Base-by-base conservation (phyloP, 2,113 vertebrate genomes). In the Neomonachus schauinslandi region DNA sequence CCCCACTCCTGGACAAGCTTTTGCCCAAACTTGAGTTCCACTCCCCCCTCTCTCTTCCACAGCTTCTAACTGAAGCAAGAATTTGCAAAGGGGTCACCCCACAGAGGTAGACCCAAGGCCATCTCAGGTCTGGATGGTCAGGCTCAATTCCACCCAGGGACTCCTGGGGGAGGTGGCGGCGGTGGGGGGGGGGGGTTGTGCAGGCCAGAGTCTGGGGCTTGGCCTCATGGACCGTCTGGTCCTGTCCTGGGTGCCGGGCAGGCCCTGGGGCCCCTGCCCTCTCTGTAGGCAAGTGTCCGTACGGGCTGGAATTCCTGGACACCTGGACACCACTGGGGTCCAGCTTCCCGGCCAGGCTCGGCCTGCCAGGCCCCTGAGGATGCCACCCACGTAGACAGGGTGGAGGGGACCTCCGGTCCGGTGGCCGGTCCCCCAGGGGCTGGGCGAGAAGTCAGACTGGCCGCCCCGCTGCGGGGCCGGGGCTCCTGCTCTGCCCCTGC, bases 1-100 rank as follows among this genome's bases (percentile, higher is more conserved):
- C 49, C 39, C 9, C 22, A 18, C 74, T 91, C 9, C 83, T 51
- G 39, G 59, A n/a, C 31, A 39, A 36, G 79, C 33, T 93, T 89
- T 91, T 82, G 49, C 82, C 63, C 67, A 92, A 94, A 97, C 96
- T 95, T 91, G 82, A 4, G 26, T 1, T 65, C 89, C 49, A 18
- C 21, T 0, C 67, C 42, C 26, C 31, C 2, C 28, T 14, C n/a
- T 77, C 18, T 49, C 71, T 88, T 49, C 55, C 14, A 11, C 36
- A 55, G n/a, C 67, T 51, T 12, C 39, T 63, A 51, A 59, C 69
- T 14, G 87, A 88, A 94, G 69, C 72, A 90, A 95, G 95, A 96
- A 93, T 98, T 98, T 67, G 90, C 57, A 82, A 91, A 95, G 91
- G 97, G 91, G 91, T 94, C 95, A 89, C 51, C 63, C 61, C 55